Evolutionary conservation across 2,113 vertebrate genomes (phyloP).

Genomic region (Neomonachus schauinslandi): DNA sequence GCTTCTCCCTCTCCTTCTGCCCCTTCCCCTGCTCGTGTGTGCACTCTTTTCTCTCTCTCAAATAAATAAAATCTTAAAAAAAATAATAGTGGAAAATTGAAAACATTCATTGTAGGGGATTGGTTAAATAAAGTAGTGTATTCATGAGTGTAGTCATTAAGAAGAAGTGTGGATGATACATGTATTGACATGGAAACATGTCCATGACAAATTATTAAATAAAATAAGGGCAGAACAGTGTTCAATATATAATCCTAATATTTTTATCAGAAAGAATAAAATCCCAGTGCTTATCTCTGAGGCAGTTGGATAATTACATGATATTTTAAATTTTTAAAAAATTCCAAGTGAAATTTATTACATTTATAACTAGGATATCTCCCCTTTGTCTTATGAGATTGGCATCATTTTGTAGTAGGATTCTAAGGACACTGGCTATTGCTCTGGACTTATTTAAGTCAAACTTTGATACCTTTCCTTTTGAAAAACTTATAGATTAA

Average conservation of each 20-base stretch:
- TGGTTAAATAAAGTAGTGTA: neutral
- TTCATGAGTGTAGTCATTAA: neutral
- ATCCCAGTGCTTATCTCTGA: slow-evolving; percentile 15
- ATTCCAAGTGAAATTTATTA: neutral
- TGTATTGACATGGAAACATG: neutral
- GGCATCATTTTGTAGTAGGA: neutral
- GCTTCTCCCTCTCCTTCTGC: too few relatives aligned
- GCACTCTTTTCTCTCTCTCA: too few relatives aligned
- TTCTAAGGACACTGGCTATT: neutral
- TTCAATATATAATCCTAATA: neutral
- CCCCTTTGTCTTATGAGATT: neutral
- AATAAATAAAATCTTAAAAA: too few relatives aligned
- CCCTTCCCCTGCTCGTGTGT: too few relatives aligned
- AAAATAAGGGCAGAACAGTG: neutral
- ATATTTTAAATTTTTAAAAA: slow-evolving; percentile 2
- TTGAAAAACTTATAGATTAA: slow-evolving; percentile 31
- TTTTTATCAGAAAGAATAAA: slow-evolving; percentile 3
- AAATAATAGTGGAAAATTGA: neutral
- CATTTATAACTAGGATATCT: neutral
- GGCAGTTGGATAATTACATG: neutral
- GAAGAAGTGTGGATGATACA: neutral
- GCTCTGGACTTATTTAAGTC: neutral
- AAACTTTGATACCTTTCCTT: neutral
- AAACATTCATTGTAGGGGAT: neutral
- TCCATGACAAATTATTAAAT: neutral